Evolutionary conservation across 2,797 vertebrate genomes (phyloP), one percentile per base, ranked within the genome.

Genomic region (Psittacula derbiana): DNA sequence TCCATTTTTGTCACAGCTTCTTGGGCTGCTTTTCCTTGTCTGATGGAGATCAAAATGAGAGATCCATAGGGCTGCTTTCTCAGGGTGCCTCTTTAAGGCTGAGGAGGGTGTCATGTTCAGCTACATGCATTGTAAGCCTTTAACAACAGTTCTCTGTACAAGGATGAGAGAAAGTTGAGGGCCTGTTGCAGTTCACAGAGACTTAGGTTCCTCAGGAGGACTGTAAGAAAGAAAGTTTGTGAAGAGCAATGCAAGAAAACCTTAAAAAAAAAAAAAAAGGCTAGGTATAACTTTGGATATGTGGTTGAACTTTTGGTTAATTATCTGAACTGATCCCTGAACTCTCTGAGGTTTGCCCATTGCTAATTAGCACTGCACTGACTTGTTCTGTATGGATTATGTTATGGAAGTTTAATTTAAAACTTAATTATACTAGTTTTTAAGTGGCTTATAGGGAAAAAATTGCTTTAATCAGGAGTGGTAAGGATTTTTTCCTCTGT

Each of bases 381-480:
- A 95, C 95, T 97, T 97, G 75, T 96, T 96, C 94, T 94, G 93
- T 93, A 90, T 94, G 95, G 96, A 96, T 96, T 97, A 96, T 93
- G 94, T 86, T 96, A 95, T 95, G 86, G 93, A 96, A 95, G 86
- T 96, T 95, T 97, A 96, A 97, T 96, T 97, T 96, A 96, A 95
- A 97, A 96, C 93, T 92, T 96, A 96, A 97, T 97, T 96, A 97
- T 94, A 95, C 92, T 94, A 97, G 91, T 96, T 96, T 97, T 96
- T 97, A 95, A 96, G 95, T 96, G 95, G 96, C 95, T 97, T 97
- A 96, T 82, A 87, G 71, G 86, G 75, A 78, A 95, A 95, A 90
- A 96, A 96, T 86, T 92, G 94, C 87, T 93, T 94, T 94, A 94
- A 93, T 96, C 65, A 0, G 94, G 67, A 95, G 67, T 5, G 24